Conservation (phyloP, 1,140 invertebrate species). For the Caenorhabditis remanei region DNA sequence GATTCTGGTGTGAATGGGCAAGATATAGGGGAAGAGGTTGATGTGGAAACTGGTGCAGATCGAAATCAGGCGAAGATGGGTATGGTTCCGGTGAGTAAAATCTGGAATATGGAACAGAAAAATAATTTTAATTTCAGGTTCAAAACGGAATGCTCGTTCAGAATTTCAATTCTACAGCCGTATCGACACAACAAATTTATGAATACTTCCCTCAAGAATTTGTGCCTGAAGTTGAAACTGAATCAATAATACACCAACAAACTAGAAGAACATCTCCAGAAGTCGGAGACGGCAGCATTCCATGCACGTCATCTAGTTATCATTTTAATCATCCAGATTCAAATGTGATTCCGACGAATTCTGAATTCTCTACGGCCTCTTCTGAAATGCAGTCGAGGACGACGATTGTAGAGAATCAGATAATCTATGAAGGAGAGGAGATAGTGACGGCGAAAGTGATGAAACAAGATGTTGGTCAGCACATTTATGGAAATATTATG, state of each 20-base stretch:
- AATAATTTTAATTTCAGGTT: neutral
- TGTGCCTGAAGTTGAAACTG: neutral
- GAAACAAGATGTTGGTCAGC: neutral
- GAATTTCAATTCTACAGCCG: neutral
- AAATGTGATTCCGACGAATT: neutral
- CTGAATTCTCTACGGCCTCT: neutral
- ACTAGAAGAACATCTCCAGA: neutral
- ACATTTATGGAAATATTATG: no score
- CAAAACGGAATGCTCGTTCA: neutral
- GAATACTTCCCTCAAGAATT: neutral
- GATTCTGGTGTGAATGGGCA: neutral
- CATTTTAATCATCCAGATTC: neutral
- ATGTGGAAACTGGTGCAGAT: neutral
- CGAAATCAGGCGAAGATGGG: neutral
- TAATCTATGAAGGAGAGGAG: neutral
- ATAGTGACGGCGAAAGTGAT: neutral
- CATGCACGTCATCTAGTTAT: neutral
- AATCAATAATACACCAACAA: neutral
- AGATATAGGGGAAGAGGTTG: neutral
- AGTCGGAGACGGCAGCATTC: neutral
- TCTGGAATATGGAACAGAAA: neutral
- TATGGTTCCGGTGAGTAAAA: neutral
- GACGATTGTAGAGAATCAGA: neutral
- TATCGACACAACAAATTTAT: neutral
- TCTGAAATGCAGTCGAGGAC: no score